Base-by-base conservation (phyloP, 2,797 vertebrate genomes). In the Bothrops alternatus region DNA sequence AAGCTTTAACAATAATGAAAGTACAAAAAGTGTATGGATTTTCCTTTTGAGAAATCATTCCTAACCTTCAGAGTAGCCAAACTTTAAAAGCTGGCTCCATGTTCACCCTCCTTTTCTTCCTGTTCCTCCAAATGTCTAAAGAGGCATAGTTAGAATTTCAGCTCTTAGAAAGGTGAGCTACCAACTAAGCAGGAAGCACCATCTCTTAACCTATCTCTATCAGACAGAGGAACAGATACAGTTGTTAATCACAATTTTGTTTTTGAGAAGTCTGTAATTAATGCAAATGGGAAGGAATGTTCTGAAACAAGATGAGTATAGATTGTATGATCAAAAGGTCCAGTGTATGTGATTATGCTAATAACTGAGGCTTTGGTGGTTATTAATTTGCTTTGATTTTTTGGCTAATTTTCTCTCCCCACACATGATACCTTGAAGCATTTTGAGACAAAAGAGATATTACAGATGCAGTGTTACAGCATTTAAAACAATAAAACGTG, bases 21-120 rank as follows among this genome's bases (percentile, higher is more conserved):
- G 93, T 91, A 78, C 92, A 95, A 92, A 94, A 94, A 1, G 47
- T 32, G 60, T 56, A 93, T 63, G 93, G 92, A 93, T 94, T 95
- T 95, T 96, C 94, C 96, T 96, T 96, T 95, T 92, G 93, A 95
- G 95, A 96, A 96, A 89, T 94, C 13, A 87, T 90, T 69, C 93
- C 1, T 5, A 90, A 78, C 86, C 90, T 65, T 55, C 57, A 11
- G 18, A 94, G 90, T 23, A 82, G 93, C 86, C 94, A 7, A 42
- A 50, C 63, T 87, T 91, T 20, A 89, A 93, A 94, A 28, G 3
- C 88, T 1, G 93, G 93, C 87, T 89, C 93, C 89, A 25, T 93
- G 93, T 78, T 42, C 92, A 47, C 25, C 2, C 65, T 93, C 1
- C 3, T 86, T 91, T 94, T 93, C 93, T 92, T 92, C 37, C 92